These are phyloP conservation scores for Oryzaephilus surinamensis DNA, from an alignment of 1,140 invertebrate genomes.

Conservation along the genomic window DNA sequence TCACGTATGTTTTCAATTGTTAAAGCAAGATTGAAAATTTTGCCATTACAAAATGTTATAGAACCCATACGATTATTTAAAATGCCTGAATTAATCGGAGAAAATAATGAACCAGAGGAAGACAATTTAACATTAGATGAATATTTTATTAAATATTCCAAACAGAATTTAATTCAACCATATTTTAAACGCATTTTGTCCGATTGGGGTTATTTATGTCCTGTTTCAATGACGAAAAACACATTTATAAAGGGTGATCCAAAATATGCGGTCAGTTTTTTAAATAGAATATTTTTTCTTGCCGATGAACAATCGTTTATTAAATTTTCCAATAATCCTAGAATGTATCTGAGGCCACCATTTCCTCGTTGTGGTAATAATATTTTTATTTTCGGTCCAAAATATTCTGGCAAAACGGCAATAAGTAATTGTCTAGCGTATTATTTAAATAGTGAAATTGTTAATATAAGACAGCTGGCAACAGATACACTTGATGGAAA, in stretches of 20 bases:
- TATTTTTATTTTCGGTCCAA: constrained; percentile 38
- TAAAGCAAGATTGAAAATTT: constrained; percentile 34
- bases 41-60: constrained; percentile 36
- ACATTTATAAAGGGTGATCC: constrained; percentile 35
- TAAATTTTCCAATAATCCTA: constrained; percentile 46
- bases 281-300: constrained; percentile 47
- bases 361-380: constrained; percentile 34
- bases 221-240: constrained; percentile 44
- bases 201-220: constrained; percentile 45
- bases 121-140: constrained; percentile 22
- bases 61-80: constrained; percentile 36
- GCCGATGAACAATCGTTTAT: constrained; percentile 37
- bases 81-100: constrained; percentile 14
- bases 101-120: constrained; percentile 13
- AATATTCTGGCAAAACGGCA: constrained; percentile 33
- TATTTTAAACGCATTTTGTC: constrained; percentile 38
- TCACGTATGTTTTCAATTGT: constrained; percentile 39
- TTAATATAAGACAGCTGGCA: no score
- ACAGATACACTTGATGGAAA: no score
- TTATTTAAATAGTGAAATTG: constrained; percentile 26
- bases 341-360: constrained; percentile 39
- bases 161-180: constrained; percentile 17
- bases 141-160: constrained; percentile 26
- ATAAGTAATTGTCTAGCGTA: constrained; percentile 32
- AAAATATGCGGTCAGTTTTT: constrained; percentile 43